Conservation (phyloP, 2,888 invertebrate genomes). For the Psylliodes chrysocephalus region DNA sequence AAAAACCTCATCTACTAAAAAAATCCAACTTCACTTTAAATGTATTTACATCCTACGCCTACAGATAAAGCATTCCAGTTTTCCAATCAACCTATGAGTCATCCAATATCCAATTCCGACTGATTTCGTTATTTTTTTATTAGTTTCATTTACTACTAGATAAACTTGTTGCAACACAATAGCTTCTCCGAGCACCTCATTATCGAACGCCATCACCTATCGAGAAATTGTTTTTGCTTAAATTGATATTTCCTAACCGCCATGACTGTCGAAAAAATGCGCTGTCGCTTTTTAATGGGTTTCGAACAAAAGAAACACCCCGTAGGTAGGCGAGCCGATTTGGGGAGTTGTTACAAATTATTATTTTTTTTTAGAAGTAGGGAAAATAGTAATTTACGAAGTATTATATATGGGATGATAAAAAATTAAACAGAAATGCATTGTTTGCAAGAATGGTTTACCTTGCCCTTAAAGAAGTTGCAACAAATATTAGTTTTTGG, state of each 20-base stretch:
- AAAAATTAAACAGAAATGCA: too few relatives aligned
- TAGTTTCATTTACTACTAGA: conserved; percentile 30
- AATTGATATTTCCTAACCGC: conserved; percentile 35
- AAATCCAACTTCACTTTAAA: background rate
- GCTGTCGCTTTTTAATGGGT: conserved; percentile 23
- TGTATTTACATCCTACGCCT: background rate
- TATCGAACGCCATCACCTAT: conserved; percentile 30
- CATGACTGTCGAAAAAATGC: conserved; percentile 30
- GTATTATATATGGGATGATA: too few relatives aligned
- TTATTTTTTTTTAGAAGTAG: background rate
- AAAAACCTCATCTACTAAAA: too few relatives aligned
- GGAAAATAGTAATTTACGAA: background rate
- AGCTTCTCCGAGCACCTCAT: conserved; percentile 29
- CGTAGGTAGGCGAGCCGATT: background rate
- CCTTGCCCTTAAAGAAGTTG: too few relatives aligned
- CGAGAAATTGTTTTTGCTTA: conserved; percentile 38
- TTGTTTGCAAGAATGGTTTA: too few relatives aligned
- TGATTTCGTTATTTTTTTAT: conserved; percentile 20
- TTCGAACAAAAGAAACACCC: conserved; percentile 35
- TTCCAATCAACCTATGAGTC: conserved; percentile 25
- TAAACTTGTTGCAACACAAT: conserved; percentile 36
- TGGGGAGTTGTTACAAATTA: background rate
- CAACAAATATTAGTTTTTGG: too few relatives aligned
- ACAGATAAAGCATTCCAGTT: background rate
- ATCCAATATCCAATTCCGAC: conserved; percentile 25